A percentile compares a stretch with the other conserved stretches of the same genome.
These are phyloP conservation scores for Orchestes rusci DNA, from an alignment of 2,888 invertebrate species.

Conservation along the genomic window DNA sequence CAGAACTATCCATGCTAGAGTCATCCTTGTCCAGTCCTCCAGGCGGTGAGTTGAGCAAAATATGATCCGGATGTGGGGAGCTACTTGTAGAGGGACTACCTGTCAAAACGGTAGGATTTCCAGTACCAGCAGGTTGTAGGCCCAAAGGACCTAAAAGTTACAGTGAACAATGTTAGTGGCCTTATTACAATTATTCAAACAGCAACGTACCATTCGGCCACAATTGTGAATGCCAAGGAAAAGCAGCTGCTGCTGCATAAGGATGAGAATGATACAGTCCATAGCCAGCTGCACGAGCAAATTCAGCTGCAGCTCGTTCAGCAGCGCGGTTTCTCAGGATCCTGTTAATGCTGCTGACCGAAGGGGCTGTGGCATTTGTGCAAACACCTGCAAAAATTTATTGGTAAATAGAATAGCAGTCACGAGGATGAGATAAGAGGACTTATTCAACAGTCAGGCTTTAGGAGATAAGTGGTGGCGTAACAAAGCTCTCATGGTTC, in stretches of 20 bases:
- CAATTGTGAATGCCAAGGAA: slow-evolving; percentile 49
- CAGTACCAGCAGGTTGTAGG: slow-evolving; percentile 50
- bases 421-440: too few species aligned
- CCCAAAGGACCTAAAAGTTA: slow-evolving; percentile 25
- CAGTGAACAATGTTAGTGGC: neutral
- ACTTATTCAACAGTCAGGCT: too few species aligned
- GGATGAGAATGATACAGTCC: slow-evolving; percentile 77
- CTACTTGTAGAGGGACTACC: slow-evolving; percentile 47
- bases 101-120: slow-evolving; percentile 44
- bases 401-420: too few species aligned
- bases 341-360: slow-evolving; percentile 94
- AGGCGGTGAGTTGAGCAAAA: slow-evolving; percentile 39
- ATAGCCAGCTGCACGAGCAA: slow-evolving; percentile 86
- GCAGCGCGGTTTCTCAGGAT: slow-evolving; percentile 94
- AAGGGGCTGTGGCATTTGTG: slow-evolving; percentile 91
- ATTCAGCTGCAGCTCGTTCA: slow-evolving; percentile 92
- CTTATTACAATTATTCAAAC: too few species aligned
- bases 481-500: too few species aligned
- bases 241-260: slow-evolving; percentile 50
- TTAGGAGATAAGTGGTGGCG: too few species aligned
- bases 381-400: slow-evolving; percentile 76
- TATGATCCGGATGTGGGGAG: slow-evolving; percentile 40
- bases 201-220: slow-evolving; percentile 53
- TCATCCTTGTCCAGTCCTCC: slow-evolving; percentile 63
- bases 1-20: slow-evolving; percentile 68